These are phyloP conservation scores for Drosophila baimaii DNA, from an alignment of 1,140 invertebrate species.

Conservation along the genomic window DNA sequence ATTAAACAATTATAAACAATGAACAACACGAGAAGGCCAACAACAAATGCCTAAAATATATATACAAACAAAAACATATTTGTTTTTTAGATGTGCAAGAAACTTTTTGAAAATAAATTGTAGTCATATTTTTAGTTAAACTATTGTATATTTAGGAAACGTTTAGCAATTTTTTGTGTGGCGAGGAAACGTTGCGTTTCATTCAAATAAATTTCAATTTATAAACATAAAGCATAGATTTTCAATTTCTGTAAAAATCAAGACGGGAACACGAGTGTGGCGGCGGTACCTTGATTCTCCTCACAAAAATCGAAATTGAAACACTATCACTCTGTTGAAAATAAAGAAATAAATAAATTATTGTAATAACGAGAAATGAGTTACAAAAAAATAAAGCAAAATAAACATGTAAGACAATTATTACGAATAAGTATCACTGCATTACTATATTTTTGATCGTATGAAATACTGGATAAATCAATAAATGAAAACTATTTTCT, in stretches of 20 bases:
- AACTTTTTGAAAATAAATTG: conserved; percentile 55
- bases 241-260: conserved; percentile 19
- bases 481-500: conserved; percentile 69
- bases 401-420: conserved; percentile 45
- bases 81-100: conserved; percentile 52
- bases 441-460: conserved; percentile 75
- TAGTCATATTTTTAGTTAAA: conserved; percentile 77
- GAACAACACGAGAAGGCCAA: conserved; percentile 22
- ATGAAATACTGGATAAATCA: conserved; percentile 72
- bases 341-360: conserved; percentile 38
- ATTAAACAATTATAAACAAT: conserved; percentile 15
- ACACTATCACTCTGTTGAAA: conserved; percentile 31
- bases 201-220: conserved; percentile 30
- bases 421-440: conserved; percentile 55
- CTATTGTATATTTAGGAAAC: conserved; percentile 49
- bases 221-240: conserved; percentile 10
- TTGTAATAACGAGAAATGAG: conserved; percentile 43
- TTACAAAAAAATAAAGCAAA: conserved; percentile 55
- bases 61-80: conserved; percentile 29
- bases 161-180: conserved; percentile 60
- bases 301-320: conserved; percentile 16
- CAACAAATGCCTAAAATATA: conserved; percentile 23
- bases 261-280: conserved; percentile 6
- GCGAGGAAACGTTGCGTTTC: conserved; percentile 53
- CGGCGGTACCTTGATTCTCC: conserved; percentile 9